Base-by-base conservation (phyloP, 2,888 invertebrate species). In the Eristalinus aeneus region DNA sequence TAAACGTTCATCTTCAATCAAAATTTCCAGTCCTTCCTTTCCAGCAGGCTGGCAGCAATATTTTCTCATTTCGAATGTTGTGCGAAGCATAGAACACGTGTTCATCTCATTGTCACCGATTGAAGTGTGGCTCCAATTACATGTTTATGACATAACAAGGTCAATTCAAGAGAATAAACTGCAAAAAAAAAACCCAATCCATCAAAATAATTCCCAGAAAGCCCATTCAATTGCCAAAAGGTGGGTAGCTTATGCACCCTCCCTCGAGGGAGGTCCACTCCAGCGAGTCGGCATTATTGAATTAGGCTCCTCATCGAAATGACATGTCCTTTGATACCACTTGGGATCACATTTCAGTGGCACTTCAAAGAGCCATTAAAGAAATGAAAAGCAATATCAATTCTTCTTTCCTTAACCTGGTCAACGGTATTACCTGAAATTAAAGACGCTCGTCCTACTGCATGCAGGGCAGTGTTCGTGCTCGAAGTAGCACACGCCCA, bases 351-450 rank as follows among this genome's bases (percentile, higher is more conserved):
- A 46, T 46, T 16, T 4, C 8, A 16, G 16, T 46, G 8, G 1
- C 46, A 46, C 46, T 46, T 46, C 16, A 46, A 46, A 46, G 46
- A 1, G 16, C 46, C 46, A 46, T 46, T 46, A 46, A 46, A 46
- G 16, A 46, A 46, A 46, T 23, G 56, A 56, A 22, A 27, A 56
- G 23, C 56, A 56, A 56, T 23, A 23, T 23, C 56, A 11, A 56
- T 56, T 27, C 56, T 10, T 56, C 56, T 23, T 56, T 27, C 56
- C 23, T 4, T 53, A 27, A 54, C 53, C 67, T 54, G 53, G 32
- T 31, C 67, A 32, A 67, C 22, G 8, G 27, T 53, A 67, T 67
- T 32, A 67, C 67, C 54, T 54, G 31, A n/a, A 54, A 67, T 54
- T 54, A 67, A 67, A 31, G 31, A 54, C 20, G 31, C 65, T 53